Percentiles rank a stretch among this genome's conserved stretches.
Evolutionary conservation across 2,113 vertebrate genomes (phyloP).

Genomic region (Prolemur simus): DNA sequence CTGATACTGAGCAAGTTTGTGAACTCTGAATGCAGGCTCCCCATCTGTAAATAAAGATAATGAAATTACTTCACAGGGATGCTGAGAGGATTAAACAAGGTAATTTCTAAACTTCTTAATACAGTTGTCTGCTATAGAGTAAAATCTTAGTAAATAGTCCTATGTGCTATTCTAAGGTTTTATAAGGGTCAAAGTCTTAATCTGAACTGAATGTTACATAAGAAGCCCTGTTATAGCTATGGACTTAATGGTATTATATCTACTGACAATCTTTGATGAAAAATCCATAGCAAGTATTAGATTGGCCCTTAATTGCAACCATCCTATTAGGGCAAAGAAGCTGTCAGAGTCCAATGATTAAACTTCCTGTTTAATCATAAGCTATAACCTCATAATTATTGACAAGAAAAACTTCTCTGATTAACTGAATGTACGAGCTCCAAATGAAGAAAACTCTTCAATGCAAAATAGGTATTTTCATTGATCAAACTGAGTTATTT

Average conservation of each 20-base stretch:
- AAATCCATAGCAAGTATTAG: slow-evolving; percentile 50
- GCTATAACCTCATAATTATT: neutral
- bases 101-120: slow-evolving; percentile 18
- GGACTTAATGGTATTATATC: neutral
- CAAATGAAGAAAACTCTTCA: neutral
- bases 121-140: neutral
- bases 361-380: slow-evolving; percentile 20
- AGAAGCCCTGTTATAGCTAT: neutral
- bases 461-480: neutral
- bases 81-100: neutral
- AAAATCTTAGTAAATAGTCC: neutral
- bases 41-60: neutral
- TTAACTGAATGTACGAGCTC: slow-evolving; percentile 8
- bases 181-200: neutral
- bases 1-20: neutral
- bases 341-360: slow-evolving; percentile 13
- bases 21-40: neutral
- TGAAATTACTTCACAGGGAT: neutral
- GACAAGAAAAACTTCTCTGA: slow-evolving; percentile 26
- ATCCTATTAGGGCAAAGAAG: slow-evolving; percentile 42
- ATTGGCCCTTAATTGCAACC: slow-evolving; percentile 44
- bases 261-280: slow-evolving; percentile 48
- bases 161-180: neutral
- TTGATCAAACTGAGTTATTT: slow-evolving; percentile 43
- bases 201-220: neutral